Evolutionary conservation across 2,113 vertebrate species (phyloP), one percentile per base, ranked within the genome.

Genomic region (Eolophus roseicapilla): DNA sequence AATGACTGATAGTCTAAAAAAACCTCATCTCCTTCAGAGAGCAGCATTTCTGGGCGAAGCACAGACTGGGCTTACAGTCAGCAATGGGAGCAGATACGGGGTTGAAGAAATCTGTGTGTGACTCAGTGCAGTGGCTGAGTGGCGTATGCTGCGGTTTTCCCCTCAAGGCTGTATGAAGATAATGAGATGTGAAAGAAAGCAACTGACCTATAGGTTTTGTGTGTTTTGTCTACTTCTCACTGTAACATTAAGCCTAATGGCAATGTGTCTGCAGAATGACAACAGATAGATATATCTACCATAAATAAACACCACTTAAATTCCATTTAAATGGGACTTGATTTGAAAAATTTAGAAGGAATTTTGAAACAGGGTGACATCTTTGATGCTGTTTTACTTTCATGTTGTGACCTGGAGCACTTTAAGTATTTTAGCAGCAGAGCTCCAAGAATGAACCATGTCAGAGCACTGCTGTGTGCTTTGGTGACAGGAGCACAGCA

Each of bases 151-250:
- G 35, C 0, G 13, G 89, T 47, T n/a, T 82, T 63, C 44, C 28
- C 83, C 65, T 75, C 93, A 95, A 92, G 95, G 95, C 62, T 69
- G 47, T 9, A 13, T 4, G 10, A 59, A 69, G 89, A 95, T 89
- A 95, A 87, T 0, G 64, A 63, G 17, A 31, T 8, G 77, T 64
- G 70, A 75, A 37, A 31, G 44, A 62, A 83, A 82, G 21, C 41
- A 65, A 63, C 35, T 41, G 92, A 53, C 73, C 88, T n/a, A 52
- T 0, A 57, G 64, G 28, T 78, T 37, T 50, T 27, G 31, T 2
- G 6, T 96, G 74, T 95, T 97, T 86, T 91, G 96, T 95, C 96
- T 97, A 12, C 69, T 43, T 31, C 53, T 74, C 17, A 3, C 60
- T 25, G 74, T 31, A 46, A 10, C 2, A 14, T n/a, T n/a, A 24